Conservation (phyloP, 2,888 invertebrate species). For the Morpho achilles region DNA sequence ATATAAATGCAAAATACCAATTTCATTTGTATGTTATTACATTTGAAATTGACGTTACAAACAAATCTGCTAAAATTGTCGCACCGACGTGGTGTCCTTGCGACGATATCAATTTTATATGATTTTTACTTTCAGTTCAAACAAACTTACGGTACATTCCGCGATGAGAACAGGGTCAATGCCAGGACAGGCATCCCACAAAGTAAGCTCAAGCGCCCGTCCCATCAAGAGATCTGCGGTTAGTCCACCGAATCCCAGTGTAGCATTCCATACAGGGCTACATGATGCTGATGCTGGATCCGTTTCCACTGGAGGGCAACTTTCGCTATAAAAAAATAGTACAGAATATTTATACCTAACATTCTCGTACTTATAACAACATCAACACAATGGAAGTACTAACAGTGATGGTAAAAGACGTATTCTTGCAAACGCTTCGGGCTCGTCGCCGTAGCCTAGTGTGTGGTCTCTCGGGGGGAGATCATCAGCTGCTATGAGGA, state of each 20-base stretch:
- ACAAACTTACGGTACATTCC: slow-evolving; percentile 83
- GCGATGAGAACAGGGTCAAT: slow-evolving; percentile 90
- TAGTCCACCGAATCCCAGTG: slow-evolving; percentile 88
- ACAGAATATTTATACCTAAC: neutral
- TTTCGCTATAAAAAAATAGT: slow-evolving; percentile 76
- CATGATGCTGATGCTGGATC: slow-evolving; percentile 92
- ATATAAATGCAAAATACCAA: no score
- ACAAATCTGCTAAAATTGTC: no score
- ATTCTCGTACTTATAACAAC: no score
- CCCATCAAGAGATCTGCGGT: slow-evolving; percentile 89
- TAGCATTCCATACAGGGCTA: slow-evolving; percentile 96
- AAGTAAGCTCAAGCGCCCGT: slow-evolving; percentile 89
- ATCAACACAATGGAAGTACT: slow-evolving; percentile 45
- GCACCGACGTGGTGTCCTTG: no score
- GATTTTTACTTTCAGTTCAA: neutral
- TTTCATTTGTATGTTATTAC: no score
- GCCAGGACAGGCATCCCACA: slow-evolving; percentile 93
- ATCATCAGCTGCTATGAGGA: slow-evolving; percentile 92
- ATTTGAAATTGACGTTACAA: no score
- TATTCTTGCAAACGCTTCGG: slow-evolving; percentile 92
- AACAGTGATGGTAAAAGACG: slow-evolving; percentile 89
- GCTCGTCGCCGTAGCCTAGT: slow-evolving; percentile 86
- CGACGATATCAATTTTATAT: no score
- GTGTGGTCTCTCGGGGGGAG: slow-evolving; percentile 88
- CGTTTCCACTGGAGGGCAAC: slow-evolving; percentile 87